Evolutionary conservation across 2,888 invertebrate genomes (phyloP), one percentile per base, ranked within the genome.

Genomic region (Biston betularia): DNA sequence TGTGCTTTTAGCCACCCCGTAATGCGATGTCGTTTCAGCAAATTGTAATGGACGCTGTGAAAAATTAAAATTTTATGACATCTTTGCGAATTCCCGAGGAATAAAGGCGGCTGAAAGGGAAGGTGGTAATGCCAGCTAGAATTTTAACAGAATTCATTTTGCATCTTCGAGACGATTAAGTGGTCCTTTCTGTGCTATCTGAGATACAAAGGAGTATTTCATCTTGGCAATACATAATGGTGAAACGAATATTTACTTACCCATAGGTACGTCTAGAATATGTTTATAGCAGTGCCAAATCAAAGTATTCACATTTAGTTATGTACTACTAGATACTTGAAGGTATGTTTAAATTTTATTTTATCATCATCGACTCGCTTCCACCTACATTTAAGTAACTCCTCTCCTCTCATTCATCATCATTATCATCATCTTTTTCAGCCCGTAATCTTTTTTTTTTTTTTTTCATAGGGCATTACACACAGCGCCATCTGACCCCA

Each of bases 41-140:
- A 86, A 87, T 86, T 84, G 84, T 87, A 86, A 87, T 85, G 81
- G 83, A 78, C 75, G 74, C 76, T 77, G 75, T 78, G 79, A 79
- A 83, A 82, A 82, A 84, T 86, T 85, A 84, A 83, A 83, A 84
- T 87, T 88, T 86, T 84, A 86, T 84, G 80, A 80, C 84, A 79
- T 76, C 80, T 77, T 77, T 74, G 75, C 72, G 73, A 78, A 80
- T 79, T 78, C 60, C 60, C 63, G 74, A 77, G 74, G 77, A 77
- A 76, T 69, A 71, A 71, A 68, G 71, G 71, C 57, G 34, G 60
- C 63, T 68, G 70, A 68, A 65, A 72, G 42, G 42, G 59, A 65
- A 63, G 75, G 72, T 72, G 72, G 69, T 70, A 72, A 74, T 70
- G 67, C 69, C 53, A 50, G 68, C 65, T 65, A 59, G 65, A 72